phyloP scores from a whole-genome alignment of 1,140 invertebrate genomes.

The Diuraphis noxia region DNA sequence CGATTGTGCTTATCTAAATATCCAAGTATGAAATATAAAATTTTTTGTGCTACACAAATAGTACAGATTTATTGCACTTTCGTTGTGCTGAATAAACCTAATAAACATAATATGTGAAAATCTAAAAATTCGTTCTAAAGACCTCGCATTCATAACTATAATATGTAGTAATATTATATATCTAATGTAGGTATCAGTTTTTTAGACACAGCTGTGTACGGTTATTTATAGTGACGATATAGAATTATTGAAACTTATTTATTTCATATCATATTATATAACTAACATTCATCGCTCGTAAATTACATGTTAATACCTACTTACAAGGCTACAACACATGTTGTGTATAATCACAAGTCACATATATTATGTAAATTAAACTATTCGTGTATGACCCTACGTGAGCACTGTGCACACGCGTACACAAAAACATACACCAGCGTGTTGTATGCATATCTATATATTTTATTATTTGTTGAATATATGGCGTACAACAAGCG shows the following conservation, averaged over 20 bases:
- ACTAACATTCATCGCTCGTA: background rate
- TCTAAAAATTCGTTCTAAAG: background rate
- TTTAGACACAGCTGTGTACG: background rate
- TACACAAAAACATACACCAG: background rate
- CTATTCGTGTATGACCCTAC: background rate
- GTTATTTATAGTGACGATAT: too few relatives aligned
- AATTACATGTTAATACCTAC: background rate
- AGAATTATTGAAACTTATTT: too few relatives aligned
- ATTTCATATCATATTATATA: background rate
- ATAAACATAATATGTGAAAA: background rate
- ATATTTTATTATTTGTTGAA: background rate
- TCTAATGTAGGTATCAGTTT: background rate
- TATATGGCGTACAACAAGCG: background rate
- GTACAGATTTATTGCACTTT: fast-evolving
- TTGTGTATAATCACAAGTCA: too few relatives aligned
- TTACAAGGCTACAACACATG: too few relatives aligned
- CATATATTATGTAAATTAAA: background rate
- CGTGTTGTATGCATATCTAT: background rate
- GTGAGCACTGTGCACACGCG: background rate
- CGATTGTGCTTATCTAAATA: too few relatives aligned
- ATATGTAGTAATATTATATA: background rate
- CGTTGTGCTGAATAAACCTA: too few relatives aligned
- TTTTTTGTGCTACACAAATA: too few relatives aligned
- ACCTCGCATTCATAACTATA: too few relatives aligned
- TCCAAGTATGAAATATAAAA: too few relatives aligned